phyloP scores from a whole-genome alignment of 2,113 vertebrate species.

The Crocuta crocuta region DNA sequence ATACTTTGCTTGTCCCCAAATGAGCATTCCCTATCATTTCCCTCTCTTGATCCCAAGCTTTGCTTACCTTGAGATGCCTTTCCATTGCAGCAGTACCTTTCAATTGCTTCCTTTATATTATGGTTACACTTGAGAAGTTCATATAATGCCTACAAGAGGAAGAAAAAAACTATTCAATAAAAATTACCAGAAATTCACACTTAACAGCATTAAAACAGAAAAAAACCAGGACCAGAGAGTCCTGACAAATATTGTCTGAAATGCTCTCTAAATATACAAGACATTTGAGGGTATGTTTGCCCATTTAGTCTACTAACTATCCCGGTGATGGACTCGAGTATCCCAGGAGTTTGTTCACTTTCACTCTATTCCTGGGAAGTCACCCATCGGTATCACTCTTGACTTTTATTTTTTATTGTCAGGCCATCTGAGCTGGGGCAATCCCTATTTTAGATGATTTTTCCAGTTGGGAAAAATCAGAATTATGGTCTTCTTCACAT shows the following conservation, averaged over 20 bases:
- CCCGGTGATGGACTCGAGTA: background rate
- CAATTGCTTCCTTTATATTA: constrained; percentile 93
- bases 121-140: constrained; percentile 96
- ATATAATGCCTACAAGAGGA: constrained; percentile 90
- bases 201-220: background rate
- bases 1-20: background rate
- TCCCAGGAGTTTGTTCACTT: background rate
- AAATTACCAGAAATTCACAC: background rate
- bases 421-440: background rate
- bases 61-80: constrained; percentile 93
- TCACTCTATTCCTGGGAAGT: background rate
- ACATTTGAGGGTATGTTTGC: background rate
- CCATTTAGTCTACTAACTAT: background rate
- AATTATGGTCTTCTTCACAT: background rate
- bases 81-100: constrained; percentile 91
- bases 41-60: background rate
- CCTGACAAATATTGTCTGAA: background rate
- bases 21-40: background rate
- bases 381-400: background rate
- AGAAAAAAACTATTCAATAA: constrained; percentile 22
- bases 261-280: background rate
- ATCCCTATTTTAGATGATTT: background rate
- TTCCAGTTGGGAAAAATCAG: background rate
- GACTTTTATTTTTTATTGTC: background rate
- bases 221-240: background rate